Conservation (phyloP, 2,888 invertebrate genomes). For the Oxycera nigricornis region DNA sequence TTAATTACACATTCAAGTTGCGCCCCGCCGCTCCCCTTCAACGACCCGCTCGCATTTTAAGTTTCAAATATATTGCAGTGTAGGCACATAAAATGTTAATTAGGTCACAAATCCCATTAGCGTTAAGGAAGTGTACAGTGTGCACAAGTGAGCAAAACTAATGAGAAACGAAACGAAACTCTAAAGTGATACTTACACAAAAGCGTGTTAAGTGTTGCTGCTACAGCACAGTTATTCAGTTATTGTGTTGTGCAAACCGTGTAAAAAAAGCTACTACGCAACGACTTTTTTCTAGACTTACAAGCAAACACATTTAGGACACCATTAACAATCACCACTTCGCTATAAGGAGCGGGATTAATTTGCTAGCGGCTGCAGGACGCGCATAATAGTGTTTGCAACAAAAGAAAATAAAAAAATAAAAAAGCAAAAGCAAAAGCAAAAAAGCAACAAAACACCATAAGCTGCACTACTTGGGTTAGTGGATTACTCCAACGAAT, state of each 20-base stretch:
- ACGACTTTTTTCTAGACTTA: constrained; percentile 37
- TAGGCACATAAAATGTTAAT: constrained; percentile 38
- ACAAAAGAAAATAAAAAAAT: neutral
- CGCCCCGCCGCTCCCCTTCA: neutral
- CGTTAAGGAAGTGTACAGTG: constrained; percentile 17
- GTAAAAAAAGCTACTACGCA: constrained; percentile 42
- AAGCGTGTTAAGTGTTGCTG: constrained; percentile 50
- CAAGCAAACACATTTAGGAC: constrained; percentile 41
- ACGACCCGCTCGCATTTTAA: neutral
- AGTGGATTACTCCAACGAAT: constrained; percentile 10
- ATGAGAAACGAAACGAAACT: constrained; percentile 42
- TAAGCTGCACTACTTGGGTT: constrained; percentile 4
- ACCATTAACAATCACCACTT: constrained; percentile 44
- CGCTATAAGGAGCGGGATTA: constrained; percentile 48
- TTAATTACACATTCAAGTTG: constrained; percentile 33
- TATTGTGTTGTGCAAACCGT: constrained; percentile 43
- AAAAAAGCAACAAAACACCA: neutral
- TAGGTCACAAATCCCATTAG: constrained; percentile 40
- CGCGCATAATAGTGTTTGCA: neutral
- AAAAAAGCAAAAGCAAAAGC: neutral
- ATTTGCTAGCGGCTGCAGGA: constrained; percentile 15
- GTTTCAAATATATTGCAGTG: constrained; percentile 16
- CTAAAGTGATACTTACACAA: constrained; percentile 50
- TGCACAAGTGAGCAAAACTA: constrained; percentile 35
- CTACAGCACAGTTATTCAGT: constrained; percentile 34